Conservation (phyloP, 2,797 vertebrate genomes). For the Esox masquinongy region DNA sequence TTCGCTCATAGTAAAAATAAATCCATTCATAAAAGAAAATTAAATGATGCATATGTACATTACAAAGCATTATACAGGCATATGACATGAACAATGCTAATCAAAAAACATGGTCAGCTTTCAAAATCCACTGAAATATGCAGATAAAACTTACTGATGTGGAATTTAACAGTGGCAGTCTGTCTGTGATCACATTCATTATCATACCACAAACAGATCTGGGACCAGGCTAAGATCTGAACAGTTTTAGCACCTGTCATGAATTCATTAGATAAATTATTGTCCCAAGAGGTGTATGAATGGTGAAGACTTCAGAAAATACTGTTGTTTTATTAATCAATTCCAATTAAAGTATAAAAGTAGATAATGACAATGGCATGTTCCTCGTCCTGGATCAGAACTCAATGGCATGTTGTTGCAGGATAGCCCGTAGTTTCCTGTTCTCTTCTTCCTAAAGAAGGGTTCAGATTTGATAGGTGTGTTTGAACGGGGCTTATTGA, state of each 20-base stretch:
- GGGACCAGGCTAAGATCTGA: neutral
- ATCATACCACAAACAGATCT: neutral
- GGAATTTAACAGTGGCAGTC: neutral
- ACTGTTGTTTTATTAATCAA: neutral
- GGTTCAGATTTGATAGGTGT: neutral
- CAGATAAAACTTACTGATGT: neutral
- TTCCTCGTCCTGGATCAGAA: constrained; percentile 32
- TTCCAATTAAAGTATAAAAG: neutral
- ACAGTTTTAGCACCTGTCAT: neutral
- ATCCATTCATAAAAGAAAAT: neutral
- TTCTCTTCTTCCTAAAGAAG: constrained; percentile 85
- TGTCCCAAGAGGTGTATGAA: neutral
- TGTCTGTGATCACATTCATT: neutral
- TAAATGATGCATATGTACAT: neutral
- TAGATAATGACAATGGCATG: neutral
- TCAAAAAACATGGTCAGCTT: neutral
- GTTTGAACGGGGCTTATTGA: neutral
- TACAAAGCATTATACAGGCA: neutral
- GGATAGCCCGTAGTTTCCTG: constrained; percentile 76
- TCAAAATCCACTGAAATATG: neutral
- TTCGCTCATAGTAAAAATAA: neutral
- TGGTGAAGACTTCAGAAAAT: neutral
- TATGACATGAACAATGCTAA: neutral
- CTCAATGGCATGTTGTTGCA: constrained; percentile 76
- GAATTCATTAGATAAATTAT: neutral